These are phyloP conservation scores for Microctonus hyperodae DNA, from an alignment of 2,888 invertebrate species.

Conservation along the genomic window DNA sequence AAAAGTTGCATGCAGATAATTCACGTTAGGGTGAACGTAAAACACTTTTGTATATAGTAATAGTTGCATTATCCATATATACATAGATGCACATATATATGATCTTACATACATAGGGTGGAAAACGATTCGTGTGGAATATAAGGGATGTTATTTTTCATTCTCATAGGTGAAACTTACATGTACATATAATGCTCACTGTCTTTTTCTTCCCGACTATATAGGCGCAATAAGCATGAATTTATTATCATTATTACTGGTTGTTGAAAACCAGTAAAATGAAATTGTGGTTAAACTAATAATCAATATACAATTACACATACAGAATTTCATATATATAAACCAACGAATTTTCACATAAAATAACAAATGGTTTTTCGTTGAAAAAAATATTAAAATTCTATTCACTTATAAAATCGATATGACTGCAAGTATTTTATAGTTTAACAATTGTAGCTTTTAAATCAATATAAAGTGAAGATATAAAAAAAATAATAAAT, in stretches of 20 bases:
- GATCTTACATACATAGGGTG: background rate
- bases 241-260: conserved; percentile 49
- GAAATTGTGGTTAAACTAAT: conserved; percentile 32
- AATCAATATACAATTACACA: conserved; percentile 47
- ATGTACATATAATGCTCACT: background rate
- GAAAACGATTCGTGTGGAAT: background rate
- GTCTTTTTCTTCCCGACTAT: background rate
- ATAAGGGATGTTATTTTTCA: conserved; percentile 46
- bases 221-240: conserved; percentile 48
- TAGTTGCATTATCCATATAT: conserved; percentile 28
- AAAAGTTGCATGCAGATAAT: conserved; percentile 56
- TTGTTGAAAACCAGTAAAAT: conserved; percentile 30
- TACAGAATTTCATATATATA: conserved; percentile 29
- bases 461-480: background rate
- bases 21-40: conserved; percentile 38
- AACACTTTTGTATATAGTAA: conserved; percentile 31
- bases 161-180: background rate
- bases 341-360: conserved; percentile 1
- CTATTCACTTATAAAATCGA: background rate
- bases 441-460: background rate
- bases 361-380: background rate
- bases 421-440: background rate
- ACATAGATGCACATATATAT: conserved; percentile 27
- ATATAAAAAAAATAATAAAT: background rate
- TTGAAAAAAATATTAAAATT: background rate